phyloP scores from a whole-genome alignment of 2,113 vertebrate species.

The Nematolebias whitei region DNA sequence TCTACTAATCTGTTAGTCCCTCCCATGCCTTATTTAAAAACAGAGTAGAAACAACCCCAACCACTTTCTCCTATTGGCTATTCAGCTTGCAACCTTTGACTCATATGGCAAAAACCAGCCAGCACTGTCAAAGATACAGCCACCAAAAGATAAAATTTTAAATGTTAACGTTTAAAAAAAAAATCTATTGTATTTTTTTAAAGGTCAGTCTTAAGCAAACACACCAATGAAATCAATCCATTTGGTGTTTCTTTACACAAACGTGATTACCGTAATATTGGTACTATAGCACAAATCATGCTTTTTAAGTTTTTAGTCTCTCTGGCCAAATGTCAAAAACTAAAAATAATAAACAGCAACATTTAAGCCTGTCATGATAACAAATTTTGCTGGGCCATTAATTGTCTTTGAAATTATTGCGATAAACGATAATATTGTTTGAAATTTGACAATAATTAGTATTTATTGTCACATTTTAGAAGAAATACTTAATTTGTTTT shows the following conservation, averaged over 20 bases:
- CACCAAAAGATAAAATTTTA: neutral
- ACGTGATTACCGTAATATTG: no score
- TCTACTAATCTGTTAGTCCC: constrained; percentile 14
- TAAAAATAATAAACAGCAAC: no score
- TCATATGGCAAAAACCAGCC: constrained; percentile 52
- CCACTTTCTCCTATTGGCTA: constrained; percentile 50
- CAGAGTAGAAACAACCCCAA: constrained; percentile 2
- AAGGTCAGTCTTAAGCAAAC: neutral
- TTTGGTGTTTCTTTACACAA: no score
- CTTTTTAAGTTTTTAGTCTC: neutral
- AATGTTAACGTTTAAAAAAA: neutral
- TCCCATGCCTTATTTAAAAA: constrained; percentile 33
- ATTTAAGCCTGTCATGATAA: no score
- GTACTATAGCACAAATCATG: neutral
- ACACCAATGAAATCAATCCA: neutral
- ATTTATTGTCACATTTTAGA: no score
- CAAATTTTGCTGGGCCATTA: no score
- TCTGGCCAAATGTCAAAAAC: neutral
- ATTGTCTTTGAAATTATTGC: no score
- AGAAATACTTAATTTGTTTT: no score
- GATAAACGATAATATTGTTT: no score
- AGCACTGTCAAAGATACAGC: neutral
- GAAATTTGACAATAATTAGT: no score
- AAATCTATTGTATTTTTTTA: neutral
- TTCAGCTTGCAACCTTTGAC: constrained; percentile 46